Percentiles rank a stretch among this genome's conserved stretches.
Evolutionary conservation across 2,113 vertebrate species (phyloP).

Genomic region (Chaetodon auriga): DNA sequence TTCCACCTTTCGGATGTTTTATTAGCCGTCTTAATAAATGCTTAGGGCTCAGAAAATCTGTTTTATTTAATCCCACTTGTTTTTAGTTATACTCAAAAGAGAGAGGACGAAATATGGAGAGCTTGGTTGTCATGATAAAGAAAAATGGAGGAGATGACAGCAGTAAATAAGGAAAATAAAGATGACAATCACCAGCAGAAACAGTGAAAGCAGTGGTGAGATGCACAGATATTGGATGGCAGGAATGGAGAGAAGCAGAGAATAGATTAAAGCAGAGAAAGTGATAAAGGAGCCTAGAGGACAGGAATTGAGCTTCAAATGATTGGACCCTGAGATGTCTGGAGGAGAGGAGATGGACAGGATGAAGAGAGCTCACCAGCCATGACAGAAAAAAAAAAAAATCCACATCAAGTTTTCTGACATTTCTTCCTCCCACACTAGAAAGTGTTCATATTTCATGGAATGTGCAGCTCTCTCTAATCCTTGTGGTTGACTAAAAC

Average conservation of each 20-base stretch:
- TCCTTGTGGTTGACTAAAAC: conserved; percentile 20
- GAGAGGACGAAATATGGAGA: background rate
- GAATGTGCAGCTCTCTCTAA: conserved; percentile 11
- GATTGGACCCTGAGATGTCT: conserved; percentile 35
- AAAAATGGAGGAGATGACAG: conserved; percentile 2
- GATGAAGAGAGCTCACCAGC: conserved; percentile 12
- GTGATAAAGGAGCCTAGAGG: conserved; percentile 28
- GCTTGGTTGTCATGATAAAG: background rate
- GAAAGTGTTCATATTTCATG: conserved; percentile 36
- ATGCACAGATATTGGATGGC: conserved; percentile 36
- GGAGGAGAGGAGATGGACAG: conserved; percentile 16
- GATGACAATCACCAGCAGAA: conserved; percentile 30
- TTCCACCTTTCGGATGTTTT: conserved; percentile 9
- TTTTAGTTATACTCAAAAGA: background rate
- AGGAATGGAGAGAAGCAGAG: conserved; percentile 21
- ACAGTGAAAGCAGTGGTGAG: conserved; percentile 18
- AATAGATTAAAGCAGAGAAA: conserved; percentile 39
- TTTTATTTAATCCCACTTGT: background rate
- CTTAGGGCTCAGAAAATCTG: background rate
- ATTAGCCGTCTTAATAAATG: background rate
- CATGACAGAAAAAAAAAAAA: background rate
- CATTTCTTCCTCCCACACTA: conserved; percentile 17
- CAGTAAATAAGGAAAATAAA: conserved; percentile 7
- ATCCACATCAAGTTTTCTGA: conserved; percentile 20
- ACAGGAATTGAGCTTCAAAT: conserved; percentile 19